These are phyloP conservation scores for Chlorodrepanis virens DNA, from an alignment of 2,113 vertebrate species.

Conservation along the genomic window DNA sequence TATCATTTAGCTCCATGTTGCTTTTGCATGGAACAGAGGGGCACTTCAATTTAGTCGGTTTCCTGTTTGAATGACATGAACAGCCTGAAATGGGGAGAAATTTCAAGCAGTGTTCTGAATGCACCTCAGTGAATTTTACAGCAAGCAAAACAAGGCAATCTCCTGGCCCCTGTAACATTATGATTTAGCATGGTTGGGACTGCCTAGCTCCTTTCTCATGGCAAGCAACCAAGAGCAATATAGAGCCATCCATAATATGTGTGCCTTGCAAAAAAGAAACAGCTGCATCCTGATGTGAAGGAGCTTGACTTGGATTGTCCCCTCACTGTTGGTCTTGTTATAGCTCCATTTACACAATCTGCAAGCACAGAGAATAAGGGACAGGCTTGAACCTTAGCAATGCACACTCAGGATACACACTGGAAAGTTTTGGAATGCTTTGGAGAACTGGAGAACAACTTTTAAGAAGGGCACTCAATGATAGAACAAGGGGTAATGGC, in stretches of 20 bases:
- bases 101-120: not conserved
- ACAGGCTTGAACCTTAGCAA: not conserved
- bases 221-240: not conserved
- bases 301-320: not conserved
- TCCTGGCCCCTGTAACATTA: not conserved
- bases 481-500: not conserved
- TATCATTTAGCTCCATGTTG: not conserved
- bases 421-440: not conserved
- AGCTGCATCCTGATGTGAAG: not conserved
- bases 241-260: not conserved
- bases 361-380: not conserved
- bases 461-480: not conserved
- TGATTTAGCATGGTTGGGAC: not conserved
- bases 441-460: not conserved
- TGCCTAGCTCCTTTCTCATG: not conserved
- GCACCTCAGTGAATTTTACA: not conserved
- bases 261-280: not conserved
- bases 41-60: not conserved
- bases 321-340: not conserved
- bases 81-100: not conserved
- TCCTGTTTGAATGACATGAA: not conserved
- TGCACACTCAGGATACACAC: not conserved
- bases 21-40: not conserved
- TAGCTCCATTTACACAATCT: not conserved
- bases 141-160: not conserved